phyloP scores from a whole-genome alignment of 2,797 vertebrate species.

The Clarias fuscus region DNA sequence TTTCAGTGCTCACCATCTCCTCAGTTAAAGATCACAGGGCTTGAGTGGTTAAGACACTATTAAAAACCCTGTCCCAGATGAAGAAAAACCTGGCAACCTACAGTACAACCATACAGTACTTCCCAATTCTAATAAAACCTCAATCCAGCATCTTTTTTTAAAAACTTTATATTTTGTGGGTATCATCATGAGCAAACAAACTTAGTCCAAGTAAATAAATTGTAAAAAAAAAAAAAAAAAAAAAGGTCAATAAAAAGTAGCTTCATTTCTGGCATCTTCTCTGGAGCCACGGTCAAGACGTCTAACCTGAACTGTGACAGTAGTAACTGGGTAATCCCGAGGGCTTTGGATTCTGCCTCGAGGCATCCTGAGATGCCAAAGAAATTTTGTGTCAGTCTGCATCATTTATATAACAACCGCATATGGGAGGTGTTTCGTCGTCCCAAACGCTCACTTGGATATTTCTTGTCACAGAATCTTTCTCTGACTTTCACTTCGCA shows the following conservation, averaged over 20 bases:
- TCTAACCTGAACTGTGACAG: constrained; percentile 5
- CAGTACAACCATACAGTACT: background rate
- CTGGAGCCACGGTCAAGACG: background rate
- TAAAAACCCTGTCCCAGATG: background rate
- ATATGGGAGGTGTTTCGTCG: background rate
- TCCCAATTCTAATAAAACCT: background rate
- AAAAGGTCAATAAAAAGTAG: too few species aligned
- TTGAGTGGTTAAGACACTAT: background rate
- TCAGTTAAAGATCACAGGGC: background rate
- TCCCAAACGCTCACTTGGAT: background rate
- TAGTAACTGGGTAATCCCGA: constrained; percentile 1
- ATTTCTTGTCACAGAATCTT: background rate
- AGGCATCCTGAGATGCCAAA: constrained; percentile 11
- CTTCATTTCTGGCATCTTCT: background rate
- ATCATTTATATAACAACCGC: constrained; percentile 13
- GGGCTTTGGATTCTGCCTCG: constrained; percentile 10
- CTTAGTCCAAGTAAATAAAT: background rate
- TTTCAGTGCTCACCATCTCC: background rate
- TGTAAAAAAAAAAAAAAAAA: too few species aligned
- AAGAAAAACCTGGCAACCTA: background rate
- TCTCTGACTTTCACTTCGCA: background rate
- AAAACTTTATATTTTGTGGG: background rate
- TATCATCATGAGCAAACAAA: background rate
- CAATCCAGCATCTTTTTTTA: background rate
- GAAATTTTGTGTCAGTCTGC: background rate